A percentile compares a stretch with the other conserved stretches of the same genome.
These are phyloP conservation scores for Siniperca chuatsi DNA, from an alignment of 2,113 vertebrate species.

Conservation along the genomic window DNA sequence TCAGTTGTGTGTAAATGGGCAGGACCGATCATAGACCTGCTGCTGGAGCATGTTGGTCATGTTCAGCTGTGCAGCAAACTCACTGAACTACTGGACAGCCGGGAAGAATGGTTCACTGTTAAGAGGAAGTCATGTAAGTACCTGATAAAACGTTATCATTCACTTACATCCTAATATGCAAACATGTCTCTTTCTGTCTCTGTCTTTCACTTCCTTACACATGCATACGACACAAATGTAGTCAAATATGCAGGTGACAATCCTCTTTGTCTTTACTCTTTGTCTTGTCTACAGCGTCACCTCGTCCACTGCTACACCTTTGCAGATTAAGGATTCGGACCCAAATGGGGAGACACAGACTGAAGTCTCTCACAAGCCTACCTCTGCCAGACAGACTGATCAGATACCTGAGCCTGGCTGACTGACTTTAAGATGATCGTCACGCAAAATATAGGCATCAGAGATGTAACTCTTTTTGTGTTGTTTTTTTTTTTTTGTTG, in stretches of 20 bases:
- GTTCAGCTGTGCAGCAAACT: conserved; percentile 91
- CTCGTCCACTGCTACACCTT: conserved; percentile 91
- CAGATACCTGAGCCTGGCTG: conserved; percentile 82
- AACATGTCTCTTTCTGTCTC: background rate
- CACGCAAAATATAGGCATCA: conserved; percentile 25
- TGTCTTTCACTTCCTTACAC: conserved; percentile 28
- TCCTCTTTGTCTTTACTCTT: conserved; percentile 39
- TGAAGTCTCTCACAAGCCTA: conserved; percentile 86
- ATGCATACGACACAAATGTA: background rate
- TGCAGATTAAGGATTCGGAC: conserved; percentile 90
- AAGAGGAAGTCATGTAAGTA: conserved; percentile 91
- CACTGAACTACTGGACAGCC: conserved; percentile 90
- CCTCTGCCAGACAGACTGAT: conserved; percentile 91
- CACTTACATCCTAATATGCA: conserved; percentile 20
- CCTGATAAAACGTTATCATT: background rate
- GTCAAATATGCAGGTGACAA: background rate
- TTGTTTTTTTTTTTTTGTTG: conserved; percentile 45
- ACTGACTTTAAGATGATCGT: conserved; percentile 57
- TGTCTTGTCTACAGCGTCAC: conserved; percentile 83
- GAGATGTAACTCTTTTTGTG: conserved; percentile 37
- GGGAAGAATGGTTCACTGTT: conserved; percentile 89
- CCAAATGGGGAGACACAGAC: conserved; percentile 86
- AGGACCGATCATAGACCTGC: conserved; percentile 91
- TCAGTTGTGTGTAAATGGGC: conserved; percentile 88
- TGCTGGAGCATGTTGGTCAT: conserved; percentile 93